Conservation (phyloP, 2,888 invertebrate genomes). For the Maniola hyperantus region DNA sequence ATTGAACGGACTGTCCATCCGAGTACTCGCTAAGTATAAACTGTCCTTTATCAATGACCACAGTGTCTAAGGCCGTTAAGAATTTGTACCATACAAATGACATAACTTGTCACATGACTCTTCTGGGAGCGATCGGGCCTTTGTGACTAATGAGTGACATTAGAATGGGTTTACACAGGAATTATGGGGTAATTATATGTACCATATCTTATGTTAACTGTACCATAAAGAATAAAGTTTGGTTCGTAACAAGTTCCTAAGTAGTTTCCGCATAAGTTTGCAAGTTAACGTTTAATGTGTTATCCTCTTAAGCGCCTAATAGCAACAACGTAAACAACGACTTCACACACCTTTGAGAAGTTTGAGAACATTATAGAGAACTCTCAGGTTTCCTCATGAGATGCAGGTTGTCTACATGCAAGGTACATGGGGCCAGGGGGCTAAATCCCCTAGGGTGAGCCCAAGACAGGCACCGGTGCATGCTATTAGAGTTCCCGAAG, state of each 20-base stretch:
- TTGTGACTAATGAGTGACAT: conserved; percentile 27
- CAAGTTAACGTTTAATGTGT: neutral
- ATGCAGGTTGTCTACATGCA: too few species aligned
- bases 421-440: too few species aligned
- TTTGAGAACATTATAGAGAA: too few species aligned
- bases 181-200: conserved; percentile 27
- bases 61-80: conserved; percentile 22
- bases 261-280: conserved; percentile 3
- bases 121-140: conserved; percentile 25
- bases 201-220: conserved; percentile 24
- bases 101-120: conserved; percentile 30
- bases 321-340: neutral
- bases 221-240: conserved; percentile 19
- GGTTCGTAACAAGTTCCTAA: conserved; percentile 12
- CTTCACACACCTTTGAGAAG: too few species aligned
- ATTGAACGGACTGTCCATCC: too few species aligned
- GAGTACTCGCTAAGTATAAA: neutral
- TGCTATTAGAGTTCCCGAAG: too few species aligned
- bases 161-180: conserved; percentile 26
- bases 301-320: conserved; percentile 5
- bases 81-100: conserved; percentile 27
- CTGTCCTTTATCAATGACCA: conserved; percentile 22
- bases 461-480: too few species aligned
- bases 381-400: too few species aligned
- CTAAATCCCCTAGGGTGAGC: too few species aligned